These are phyloP conservation scores for Cyprinodon diabolis DNA, from an alignment of 2,797 vertebrate species.

Conservation along the genomic window DNA sequence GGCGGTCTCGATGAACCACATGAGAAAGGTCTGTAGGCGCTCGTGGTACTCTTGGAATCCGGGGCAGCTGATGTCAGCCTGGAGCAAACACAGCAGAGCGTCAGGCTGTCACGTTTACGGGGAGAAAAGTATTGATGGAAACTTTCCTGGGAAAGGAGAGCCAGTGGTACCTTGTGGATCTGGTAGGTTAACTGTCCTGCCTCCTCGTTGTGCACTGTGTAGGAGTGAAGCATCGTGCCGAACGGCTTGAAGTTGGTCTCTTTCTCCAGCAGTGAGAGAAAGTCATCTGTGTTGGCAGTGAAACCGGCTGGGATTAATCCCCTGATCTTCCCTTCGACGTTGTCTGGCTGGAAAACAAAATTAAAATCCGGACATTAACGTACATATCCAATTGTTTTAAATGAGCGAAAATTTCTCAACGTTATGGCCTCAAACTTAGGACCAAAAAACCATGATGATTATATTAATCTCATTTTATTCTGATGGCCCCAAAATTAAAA, in stretches of 20 bases:
- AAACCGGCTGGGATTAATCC: constrained; percentile 93
- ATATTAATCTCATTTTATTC: not conserved
- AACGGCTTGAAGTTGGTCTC: constrained; percentile 96
- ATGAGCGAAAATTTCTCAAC: not conserved
- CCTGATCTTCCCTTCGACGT: constrained; percentile 94
- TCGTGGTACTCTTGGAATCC: constrained; percentile 97
- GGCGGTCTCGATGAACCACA: constrained; percentile 99
- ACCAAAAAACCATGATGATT: not conserved
- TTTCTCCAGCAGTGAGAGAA: constrained; percentile 93
- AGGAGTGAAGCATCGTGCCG: constrained; percentile 90
- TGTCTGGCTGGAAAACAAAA: constrained; percentile 84
- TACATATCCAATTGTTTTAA: too few species aligned
- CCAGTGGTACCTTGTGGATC: constrained; percentile 89
- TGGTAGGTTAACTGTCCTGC: constrained; percentile 91
- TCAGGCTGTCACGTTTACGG: not conserved
- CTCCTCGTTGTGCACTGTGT: constrained; percentile 90
- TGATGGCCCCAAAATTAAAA: not conserved
- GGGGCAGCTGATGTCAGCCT: constrained; percentile 91
- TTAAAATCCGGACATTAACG: not conserved
- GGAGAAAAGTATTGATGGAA: not conserved
- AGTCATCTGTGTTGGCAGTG: constrained; percentile 92
- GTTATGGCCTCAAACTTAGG: not conserved
- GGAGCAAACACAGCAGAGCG: not conserved
- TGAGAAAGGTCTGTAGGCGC: constrained; percentile 98
- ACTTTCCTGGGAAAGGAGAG: not conserved